Base-by-base conservation (phyloP, 2,888 invertebrate genomes). In the Graphium colonna region DNA sequence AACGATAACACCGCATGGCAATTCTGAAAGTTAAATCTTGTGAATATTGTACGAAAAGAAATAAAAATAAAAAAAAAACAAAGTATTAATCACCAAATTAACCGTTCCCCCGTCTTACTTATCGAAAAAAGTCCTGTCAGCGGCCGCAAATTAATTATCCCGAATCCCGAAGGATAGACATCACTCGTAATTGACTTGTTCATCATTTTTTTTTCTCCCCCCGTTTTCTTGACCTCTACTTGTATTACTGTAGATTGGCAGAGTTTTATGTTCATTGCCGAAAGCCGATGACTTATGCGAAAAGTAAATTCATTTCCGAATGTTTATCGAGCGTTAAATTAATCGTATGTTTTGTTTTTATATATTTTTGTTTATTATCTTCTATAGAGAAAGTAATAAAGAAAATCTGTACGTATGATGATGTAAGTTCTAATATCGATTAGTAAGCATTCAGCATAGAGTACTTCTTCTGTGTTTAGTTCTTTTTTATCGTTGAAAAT, bases 61-160 rank as follows among this genome's bases (percentile, higher is more conserved):
- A n/a, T n/a, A n/a, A n/a, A 13, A 10, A 31, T 12, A 56, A 44
- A 60, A 59, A 61, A 60, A 60, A 57, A 62, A 61, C 57, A 66
- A 63, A 63, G 68, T 69, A 73, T 72, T 74, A 74, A 76, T 76
- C 76, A 73, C 68, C 60, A 66, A 73, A 71, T 73, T 74, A 75
- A 71, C 69, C 64, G 71, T 72, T 71, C 71, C 67, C 69, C 75
- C 68, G 67, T 71, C 67, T 72, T 68, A 72, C 73, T 73, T 62
- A 64, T 63, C 63, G 65, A 73, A 69, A 76, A 77, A 71, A 72
- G 68, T 70, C 71, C 64, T 69, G 75, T 79, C 77, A 77, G 75
- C 73, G 68, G 70, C 69, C 65, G 68, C 64, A 71, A 72, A 78
- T 79, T 73, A 73, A 79, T 79, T 74, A 75, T 68, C 69, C 67